These are phyloP conservation scores for Setophaga kirtlandii DNA, from an alignment of 2,113 vertebrate species.

Conservation along the genomic window DNA sequence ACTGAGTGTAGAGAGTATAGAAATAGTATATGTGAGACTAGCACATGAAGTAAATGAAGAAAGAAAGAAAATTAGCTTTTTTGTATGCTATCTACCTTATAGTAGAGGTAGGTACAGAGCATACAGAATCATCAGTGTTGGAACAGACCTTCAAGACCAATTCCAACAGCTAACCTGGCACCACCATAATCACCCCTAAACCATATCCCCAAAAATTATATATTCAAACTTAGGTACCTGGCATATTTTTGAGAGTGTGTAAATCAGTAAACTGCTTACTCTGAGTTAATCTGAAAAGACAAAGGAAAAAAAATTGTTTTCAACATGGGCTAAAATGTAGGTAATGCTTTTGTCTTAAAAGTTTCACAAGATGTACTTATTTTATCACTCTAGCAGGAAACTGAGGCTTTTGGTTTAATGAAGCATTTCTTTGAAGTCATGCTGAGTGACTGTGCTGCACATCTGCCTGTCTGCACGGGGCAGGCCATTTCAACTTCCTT, in stretches of 20 bases:
- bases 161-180: not conserved
- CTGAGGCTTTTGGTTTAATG: constrained; percentile 25
- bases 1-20: not conserved
- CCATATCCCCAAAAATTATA: not conserved
- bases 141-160: not conserved
- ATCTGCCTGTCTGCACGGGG: not conserved
- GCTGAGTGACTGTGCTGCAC: not conserved
- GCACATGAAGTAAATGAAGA: not conserved
- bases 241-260: not conserved
- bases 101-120: not conserved
- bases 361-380: not conserved
- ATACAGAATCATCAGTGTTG: not conserved
- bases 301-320: not conserved
- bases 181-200: not conserved
- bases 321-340: not conserved
- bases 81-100: not conserved
- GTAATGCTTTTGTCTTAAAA: not conserved
- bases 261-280: not conserved
- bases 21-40: not conserved
- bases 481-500: not conserved
- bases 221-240: not conserved
- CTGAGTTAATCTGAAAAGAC: not conserved
- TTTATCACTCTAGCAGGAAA: not conserved
- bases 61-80: not conserved
- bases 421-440: constrained; percentile 52